phyloP scores from a whole-genome alignment of 2,888 invertebrate species.

The Pollenia labialis region DNA sequence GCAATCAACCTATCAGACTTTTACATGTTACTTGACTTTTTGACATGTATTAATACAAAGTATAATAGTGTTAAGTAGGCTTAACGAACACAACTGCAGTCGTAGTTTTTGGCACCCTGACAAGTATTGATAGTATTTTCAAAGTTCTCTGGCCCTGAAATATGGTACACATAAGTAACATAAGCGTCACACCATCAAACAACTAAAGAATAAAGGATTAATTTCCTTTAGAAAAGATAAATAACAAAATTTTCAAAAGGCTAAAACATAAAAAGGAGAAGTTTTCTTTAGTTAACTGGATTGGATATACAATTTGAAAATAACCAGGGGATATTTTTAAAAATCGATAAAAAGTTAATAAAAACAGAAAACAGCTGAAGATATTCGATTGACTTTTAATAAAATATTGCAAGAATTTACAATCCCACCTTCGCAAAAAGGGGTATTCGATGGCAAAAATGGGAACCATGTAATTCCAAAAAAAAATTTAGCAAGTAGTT shows the following conservation, averaged over 20 bases:
- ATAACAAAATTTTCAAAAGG: conserved; percentile 2
- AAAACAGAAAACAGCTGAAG: conserved; percentile 40
- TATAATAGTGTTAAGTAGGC: too few species aligned
- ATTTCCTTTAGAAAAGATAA: conserved; percentile 13
- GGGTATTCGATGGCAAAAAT: too few species aligned
- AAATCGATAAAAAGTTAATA: conserved; percentile 67
- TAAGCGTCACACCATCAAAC: conserved; percentile 33
- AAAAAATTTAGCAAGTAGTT: too few species aligned
- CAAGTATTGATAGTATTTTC: background rate
- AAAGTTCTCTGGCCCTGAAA: conserved; percentile 24
- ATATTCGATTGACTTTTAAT: conserved; percentile 44
- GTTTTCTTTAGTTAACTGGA: background rate
- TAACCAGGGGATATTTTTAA: conserved; percentile 68
- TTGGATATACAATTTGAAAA: conserved; percentile 1
- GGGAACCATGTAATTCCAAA: too few species aligned
- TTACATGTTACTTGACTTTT: too few species aligned
- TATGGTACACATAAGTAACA: conserved; percentile 26
- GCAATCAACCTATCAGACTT: too few species aligned
- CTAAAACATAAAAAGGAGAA: conserved; percentile 18
- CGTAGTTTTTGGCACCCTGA: too few species aligned
- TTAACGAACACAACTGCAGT: too few species aligned
- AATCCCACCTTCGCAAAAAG: too few species aligned
- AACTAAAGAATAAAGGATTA: conserved; percentile 47
- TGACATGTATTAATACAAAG: too few species aligned
- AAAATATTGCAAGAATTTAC: background rate